Percentiles rank a stretch among this genome's conserved stretches.
phyloP scores from a whole-genome alignment of 2,113 vertebrate genomes.

The Hyperopisus bebe region DNA sequence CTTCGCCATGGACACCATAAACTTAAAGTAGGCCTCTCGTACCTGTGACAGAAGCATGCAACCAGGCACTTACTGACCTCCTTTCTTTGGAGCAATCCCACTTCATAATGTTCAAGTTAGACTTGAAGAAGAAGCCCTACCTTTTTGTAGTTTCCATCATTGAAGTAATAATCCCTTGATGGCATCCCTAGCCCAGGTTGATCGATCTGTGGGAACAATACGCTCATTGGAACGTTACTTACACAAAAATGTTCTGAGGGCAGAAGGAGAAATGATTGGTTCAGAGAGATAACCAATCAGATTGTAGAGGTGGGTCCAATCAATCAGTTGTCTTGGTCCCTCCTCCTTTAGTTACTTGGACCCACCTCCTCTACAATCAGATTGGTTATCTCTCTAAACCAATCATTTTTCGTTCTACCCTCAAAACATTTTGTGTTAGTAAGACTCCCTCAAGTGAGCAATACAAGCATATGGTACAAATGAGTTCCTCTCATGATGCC shows the following conservation, averaged over 20 bases:
- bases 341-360: not conserved
- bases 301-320: too few species aligned
- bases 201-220: slow-evolving; percentile 73
- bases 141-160: slow-evolving; percentile 72
- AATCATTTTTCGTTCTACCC: not conserved
- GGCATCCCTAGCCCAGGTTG: slow-evolving; percentile 92
- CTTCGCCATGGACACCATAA: slow-evolving; percentile 79
- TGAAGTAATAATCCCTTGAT: slow-evolving; percentile 88
- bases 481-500: not conserved
- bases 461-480: not conserved
- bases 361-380: not conserved
- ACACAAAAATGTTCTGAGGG: not conserved
- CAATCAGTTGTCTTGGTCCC: not conserved
- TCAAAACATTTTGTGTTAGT: not conserved
- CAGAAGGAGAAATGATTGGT: not conserved
- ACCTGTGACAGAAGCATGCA: slow-evolving; percentile 60
- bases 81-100: not conserved
- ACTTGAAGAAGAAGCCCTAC: slow-evolving; percentile 50
- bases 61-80: not conserved
- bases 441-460: not conserved
- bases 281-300: not conserved
- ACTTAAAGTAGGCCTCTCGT: slow-evolving; percentile 82
- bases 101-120: not conserved
- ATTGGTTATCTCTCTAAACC: not conserved
- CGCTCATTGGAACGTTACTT: not conserved